Percentiles rank a stretch among this genome's conserved stretches.
phyloP scores from a whole-genome alignment of 2,888 invertebrate species.

The Acholoe squamosa region DNA sequence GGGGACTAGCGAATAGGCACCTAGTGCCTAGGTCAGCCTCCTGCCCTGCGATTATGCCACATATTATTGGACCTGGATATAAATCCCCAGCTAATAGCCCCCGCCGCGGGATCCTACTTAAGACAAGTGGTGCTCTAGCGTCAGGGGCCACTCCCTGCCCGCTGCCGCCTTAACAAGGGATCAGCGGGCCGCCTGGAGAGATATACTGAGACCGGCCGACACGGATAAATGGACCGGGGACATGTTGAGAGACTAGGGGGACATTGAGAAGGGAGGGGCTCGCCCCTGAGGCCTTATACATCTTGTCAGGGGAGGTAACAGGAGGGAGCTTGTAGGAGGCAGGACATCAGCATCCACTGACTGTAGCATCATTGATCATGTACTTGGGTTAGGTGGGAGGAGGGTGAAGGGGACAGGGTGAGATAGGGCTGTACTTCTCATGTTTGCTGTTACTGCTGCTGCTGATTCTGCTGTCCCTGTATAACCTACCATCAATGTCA shows the following conservation, averaged over 20 bases:
- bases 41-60: slow-evolving; percentile 17
- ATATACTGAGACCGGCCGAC: neutral
- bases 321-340: too few species aligned
- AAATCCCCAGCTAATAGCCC: slow-evolving; percentile 19
- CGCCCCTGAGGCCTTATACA: too few species aligned
- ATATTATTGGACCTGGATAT: neutral
- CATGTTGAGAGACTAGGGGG: slow-evolving; percentile 9
- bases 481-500: too few species aligned
- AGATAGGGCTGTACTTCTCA: too few species aligned
- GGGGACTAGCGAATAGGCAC: neutral
- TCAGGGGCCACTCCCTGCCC: neutral
- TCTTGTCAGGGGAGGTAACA: too few species aligned
- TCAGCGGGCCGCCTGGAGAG: neutral
- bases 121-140: neutral
- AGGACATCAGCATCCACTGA: too few species aligned
- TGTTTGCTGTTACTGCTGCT: too few species aligned
- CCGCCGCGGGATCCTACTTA: neutral
- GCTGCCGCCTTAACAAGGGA: neutral
- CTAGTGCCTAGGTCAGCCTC: neutral
- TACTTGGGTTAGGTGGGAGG: too few species aligned
- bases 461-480: too few species aligned
- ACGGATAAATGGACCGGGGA: neutral
- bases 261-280: neutral
- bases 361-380: too few species aligned
- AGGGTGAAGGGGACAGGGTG: too few species aligned